A percentile compares a stretch with the other conserved stretches of the same genome.
These are phyloP conservation scores for Campopleginae sp. DNA, from an alignment of 2,888 invertebrate genomes.

Conservation along the genomic window DNA sequence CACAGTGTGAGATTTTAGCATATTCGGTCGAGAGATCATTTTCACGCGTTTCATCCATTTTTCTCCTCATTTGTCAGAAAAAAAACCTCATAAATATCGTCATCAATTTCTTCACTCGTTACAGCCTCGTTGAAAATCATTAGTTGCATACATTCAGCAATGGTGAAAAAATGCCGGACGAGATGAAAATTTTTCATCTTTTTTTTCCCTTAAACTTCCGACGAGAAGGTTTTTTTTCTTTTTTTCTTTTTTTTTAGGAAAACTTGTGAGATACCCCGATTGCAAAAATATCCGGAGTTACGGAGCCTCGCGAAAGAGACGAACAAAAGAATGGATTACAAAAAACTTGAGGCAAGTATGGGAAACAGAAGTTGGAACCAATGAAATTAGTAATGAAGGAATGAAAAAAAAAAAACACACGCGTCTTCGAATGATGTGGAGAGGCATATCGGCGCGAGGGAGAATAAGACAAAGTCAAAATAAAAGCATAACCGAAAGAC, in stretches of 20 bases:
- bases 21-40: constrained; percentile 3
- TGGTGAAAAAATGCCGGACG: neutral
- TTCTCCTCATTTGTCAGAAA: neutral
- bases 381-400: neutral
- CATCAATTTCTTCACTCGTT: neutral
- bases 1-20: constrained; percentile 29
- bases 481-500: constrained; percentile 23
- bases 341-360: constrained; percentile 30
- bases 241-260: constrained; percentile 18
- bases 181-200: neutral
- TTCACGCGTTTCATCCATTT: constrained; percentile 31
- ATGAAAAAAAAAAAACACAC: constrained; percentile 9
- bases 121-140: neutral
- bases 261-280: constrained; percentile 7
- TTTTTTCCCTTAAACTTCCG: neutral
- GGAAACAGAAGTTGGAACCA: neutral
- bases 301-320: constrained; percentile 51
- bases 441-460: neutral
- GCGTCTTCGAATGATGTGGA: constrained; percentile 4
- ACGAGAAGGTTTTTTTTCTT: neutral
- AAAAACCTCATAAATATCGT: constrained; percentile 3
- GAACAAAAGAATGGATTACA: constrained; percentile 19
- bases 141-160: neutral
- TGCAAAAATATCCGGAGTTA: constrained; percentile 52
- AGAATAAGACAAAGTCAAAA: neutral